Evolutionary conservation across 2,113 vertebrate genomes (phyloP).

Genomic region (Brachionichthys hirsutus): DNA sequence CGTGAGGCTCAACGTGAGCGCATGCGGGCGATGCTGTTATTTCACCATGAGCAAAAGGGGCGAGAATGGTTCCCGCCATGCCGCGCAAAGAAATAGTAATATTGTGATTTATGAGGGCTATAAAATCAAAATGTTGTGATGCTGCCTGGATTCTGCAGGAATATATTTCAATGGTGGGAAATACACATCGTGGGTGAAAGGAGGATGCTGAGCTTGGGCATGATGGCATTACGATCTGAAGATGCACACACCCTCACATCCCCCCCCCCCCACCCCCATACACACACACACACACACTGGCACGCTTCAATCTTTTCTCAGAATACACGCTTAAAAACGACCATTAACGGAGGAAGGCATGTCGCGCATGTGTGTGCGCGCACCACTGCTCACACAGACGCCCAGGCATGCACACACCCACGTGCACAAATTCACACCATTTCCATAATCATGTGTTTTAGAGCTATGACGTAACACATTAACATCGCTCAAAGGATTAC

Average conservation of each 20-base stretch:
- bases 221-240: conserved; percentile 68
- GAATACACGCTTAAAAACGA: conserved; percentile 54
- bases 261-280: conserved; percentile 56
- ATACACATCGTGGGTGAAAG: conserved; percentile 45
- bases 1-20: conserved; percentile 45
- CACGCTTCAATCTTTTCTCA: conserved; percentile 29
- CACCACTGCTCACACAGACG: conserved; percentile 38
- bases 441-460: conserved; percentile 60
- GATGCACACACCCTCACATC: conserved; percentile 58
- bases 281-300: conserved; percentile 46
- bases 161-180: conserved; percentile 50
- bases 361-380: conserved; percentile 53
- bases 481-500: conserved; percentile 42
- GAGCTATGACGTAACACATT: conserved; percentile 70
- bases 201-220: conserved; percentile 60
- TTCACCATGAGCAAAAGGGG: conserved; percentile 53
- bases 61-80: conserved; percentile 28
- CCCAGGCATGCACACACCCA: conserved; percentile 25
- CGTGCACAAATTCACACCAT: conserved; percentile 56
- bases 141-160: conserved; percentile 59
- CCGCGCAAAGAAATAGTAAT: conserved; percentile 45
- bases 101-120: conserved; percentile 58
- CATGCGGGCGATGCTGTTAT: conserved; percentile 62
- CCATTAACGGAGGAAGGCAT: conserved; percentile 47
- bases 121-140: conserved; percentile 61